These are phyloP conservation scores for Saxidomus purpurata DNA, from an alignment of 1,140 invertebrate species.

Conservation along the genomic window DNA sequence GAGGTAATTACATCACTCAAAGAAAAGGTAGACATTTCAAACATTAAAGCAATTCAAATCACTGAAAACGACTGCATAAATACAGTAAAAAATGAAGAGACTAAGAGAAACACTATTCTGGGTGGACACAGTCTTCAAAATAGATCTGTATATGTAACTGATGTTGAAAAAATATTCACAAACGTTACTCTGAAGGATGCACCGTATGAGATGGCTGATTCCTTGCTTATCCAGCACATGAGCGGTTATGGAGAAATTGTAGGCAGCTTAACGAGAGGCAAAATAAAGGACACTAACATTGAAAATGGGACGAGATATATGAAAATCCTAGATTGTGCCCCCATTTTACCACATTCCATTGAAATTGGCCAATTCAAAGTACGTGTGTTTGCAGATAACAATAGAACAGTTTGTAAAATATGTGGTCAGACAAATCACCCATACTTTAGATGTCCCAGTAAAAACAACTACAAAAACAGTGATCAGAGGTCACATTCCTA, in stretches of 20 bases:
- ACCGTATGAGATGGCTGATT: no score
- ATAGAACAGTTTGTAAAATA: slow-evolving; percentile 3
- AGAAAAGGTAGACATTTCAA: neutral
- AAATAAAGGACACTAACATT: no score
- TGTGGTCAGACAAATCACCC: neutral
- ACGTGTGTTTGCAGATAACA: neutral
- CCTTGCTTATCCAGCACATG: neutral
- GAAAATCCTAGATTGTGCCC: slow-evolving; percentile 16
- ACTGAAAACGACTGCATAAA: neutral
- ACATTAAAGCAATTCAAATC: neutral
- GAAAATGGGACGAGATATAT: neutral
- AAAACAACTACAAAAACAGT: neutral
- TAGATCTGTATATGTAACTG: no score
- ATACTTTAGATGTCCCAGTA: slow-evolving; percentile 8
- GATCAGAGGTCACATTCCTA: neutral
- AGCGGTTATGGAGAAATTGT: neutral
- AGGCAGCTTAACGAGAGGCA: neutral
- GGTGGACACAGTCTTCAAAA: no score
- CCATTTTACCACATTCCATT: neutral
- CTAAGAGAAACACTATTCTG: no score
- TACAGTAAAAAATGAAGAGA: neutral
- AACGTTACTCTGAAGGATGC: no score
- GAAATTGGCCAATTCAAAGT: neutral
- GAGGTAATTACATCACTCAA: neutral
- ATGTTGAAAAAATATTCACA: no score